These are phyloP conservation scores for Epizoanthus ramosus DNA, from an alignment of 92 coral and sea anemone genomes.

Conservation along the genomic window DNA sequence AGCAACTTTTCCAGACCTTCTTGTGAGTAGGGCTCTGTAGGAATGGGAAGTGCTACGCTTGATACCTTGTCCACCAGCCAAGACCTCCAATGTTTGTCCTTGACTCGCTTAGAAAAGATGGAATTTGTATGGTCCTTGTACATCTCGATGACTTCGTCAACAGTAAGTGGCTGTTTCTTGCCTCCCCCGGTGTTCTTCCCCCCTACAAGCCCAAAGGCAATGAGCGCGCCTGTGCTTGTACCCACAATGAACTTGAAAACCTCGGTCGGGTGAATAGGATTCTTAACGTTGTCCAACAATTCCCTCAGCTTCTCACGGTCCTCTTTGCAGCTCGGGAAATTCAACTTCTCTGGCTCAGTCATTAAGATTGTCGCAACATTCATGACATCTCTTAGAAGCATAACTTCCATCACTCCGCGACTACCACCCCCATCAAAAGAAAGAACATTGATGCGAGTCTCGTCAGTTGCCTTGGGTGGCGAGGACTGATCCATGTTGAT, in stretches of 20 bases:
- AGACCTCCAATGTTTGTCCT: background rate
- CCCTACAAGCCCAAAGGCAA: no score
- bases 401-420: constrained; percentile 37
- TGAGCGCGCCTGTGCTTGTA: no score
- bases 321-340: background rate
- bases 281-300: background rate
- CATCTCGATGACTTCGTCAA: constrained; percentile 28
- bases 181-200: background rate
- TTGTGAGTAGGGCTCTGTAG: constrained; percentile 38
- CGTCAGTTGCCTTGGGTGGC: background rate
- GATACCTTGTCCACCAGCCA: background rate
- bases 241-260: constrained; percentile 42
- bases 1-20: background rate
- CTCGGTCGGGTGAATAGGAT: constrained; percentile 48
- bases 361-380: constrained; percentile 15
- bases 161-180: background rate
- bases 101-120: background rate
- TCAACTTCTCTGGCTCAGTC: background rate
- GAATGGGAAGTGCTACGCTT: constrained; percentile 6
- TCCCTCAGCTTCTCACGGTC: background rate
- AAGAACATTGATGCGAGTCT: constrained; percentile 7
- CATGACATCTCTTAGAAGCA: constrained; percentile 33
- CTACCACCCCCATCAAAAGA: constrained; percentile 52
- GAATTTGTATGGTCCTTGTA: background rate
- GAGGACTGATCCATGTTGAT: background rate